Conservation (phyloP, 2,888 invertebrate species). For the Aleiodes alternator region DNA sequence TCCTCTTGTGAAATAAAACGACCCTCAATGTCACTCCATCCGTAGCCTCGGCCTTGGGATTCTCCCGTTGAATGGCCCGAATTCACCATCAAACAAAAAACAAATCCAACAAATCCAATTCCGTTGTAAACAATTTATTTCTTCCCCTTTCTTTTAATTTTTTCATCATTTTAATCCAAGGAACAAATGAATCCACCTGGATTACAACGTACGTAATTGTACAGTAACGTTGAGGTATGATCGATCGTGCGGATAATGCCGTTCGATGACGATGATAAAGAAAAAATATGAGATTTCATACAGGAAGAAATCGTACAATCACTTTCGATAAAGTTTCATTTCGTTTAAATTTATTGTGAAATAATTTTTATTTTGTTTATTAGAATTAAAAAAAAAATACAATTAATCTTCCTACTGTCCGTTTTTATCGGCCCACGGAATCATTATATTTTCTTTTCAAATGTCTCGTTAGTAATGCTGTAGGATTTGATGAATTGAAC, state of each 20-base stretch:
- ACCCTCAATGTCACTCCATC: neutral
- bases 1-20: too few relatives aligned
- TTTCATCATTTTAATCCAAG: constrained; percentile 1
- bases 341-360: neutral
- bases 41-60: constrained; percentile 17
- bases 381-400: constrained; percentile 9
- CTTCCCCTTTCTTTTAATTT: constrained; percentile 4
- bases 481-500: neutral
- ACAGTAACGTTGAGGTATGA: constrained; percentile 5
- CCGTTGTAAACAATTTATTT: neutral
- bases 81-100: neutral
- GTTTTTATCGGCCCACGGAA: neutral
- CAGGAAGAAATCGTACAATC: constrained; percentile 21
- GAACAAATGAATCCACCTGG: constrained; percentile 23
- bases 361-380: neutral
- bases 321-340: constrained; percentile 22
- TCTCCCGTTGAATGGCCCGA: constrained; percentile 5
- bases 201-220: constrained; percentile 22
- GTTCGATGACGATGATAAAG: constrained; percentile 8
- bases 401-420: constrained; percentile 2
- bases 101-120: neutral
- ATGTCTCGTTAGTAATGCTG: constrained; percentile 24
- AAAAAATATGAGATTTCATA: constrained; percentile 12
- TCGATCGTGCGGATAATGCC: constrained; percentile 28
- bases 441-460: constrained; percentile 18